These are phyloP conservation scores for Mus pahari DNA, from an alignment of 2,113 vertebrate species.

Conservation along the genomic window DNA sequence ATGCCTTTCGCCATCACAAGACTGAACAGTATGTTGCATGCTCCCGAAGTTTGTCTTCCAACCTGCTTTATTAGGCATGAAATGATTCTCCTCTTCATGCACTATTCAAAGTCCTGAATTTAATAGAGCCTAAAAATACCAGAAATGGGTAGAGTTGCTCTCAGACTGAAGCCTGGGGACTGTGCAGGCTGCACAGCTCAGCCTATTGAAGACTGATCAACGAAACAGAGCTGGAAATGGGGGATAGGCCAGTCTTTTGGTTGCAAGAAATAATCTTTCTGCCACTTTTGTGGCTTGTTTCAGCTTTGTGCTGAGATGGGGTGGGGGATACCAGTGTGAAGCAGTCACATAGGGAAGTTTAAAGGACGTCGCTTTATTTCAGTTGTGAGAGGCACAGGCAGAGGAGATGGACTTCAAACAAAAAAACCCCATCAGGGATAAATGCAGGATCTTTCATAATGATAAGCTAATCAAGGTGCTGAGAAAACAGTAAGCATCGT, in stretches of 20 bases:
- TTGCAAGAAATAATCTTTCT: not conserved
- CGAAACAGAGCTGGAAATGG: not conserved
- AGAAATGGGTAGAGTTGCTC: slow-evolving; percentile 14
- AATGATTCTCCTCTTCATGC: slow-evolving; percentile 71
- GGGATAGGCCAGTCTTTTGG: not conserved
- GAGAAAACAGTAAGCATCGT: not conserved
- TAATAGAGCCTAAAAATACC: slow-evolving; percentile 71
- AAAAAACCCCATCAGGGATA: not conserved
- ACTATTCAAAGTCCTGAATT: slow-evolving; percentile 69
- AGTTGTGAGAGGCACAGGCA: not conserved
- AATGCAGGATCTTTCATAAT: not conserved
- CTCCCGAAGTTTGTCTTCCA: slow-evolving; percentile 70
- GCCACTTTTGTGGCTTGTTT: slow-evolving; percentile 43
- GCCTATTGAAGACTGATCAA: not conserved
- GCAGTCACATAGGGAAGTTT: not conserved
- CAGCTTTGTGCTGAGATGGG: not conserved
- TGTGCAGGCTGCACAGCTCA: too few species aligned
- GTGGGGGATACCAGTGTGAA: not conserved
- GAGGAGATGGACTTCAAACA: not conserved
- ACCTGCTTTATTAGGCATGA: slow-evolving; percentile 66
- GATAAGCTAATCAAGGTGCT: not conserved
- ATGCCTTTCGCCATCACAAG: not conserved
- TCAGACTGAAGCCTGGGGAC: not conserved
- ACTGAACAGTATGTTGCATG: not conserved
- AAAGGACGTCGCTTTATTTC: not conserved